Conservation (phyloP, 2,797 vertebrate genomes). For the Cirrhinus molitorella region DNA sequence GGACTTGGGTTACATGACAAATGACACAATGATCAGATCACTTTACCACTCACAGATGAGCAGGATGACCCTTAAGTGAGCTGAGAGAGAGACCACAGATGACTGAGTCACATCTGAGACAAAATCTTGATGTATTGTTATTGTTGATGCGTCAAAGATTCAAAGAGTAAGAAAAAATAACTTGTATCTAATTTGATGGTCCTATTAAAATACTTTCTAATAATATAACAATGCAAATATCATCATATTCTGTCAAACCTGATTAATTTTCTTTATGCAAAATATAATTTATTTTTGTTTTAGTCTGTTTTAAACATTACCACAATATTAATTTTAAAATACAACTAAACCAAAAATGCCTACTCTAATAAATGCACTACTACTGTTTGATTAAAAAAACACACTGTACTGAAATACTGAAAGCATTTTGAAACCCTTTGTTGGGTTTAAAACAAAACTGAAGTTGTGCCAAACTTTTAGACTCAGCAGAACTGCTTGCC, state of each 20-base stretch:
- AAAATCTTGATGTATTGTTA: constrained; percentile 21
- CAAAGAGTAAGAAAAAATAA: background rate
- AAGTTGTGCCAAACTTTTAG: background rate
- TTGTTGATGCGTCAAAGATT: background rate
- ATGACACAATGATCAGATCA: constrained; percentile 73
- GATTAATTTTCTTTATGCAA: background rate
- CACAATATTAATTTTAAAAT: no score
- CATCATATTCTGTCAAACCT: no score
- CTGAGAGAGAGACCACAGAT: constrained; percentile 70
- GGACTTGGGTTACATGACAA: constrained; percentile 81
- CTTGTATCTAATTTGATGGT: background rate
- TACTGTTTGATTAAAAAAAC: background rate
- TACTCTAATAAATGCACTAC: background rate
- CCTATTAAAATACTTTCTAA: background rate
- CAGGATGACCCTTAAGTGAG: constrained; percentile 82
- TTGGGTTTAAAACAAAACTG: constrained; percentile 11
- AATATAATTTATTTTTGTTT: background rate
- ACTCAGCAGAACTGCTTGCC: constrained; percentile 38
- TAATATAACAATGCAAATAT: background rate
- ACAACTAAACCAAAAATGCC: background rate
- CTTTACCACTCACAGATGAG: constrained; percentile 87
- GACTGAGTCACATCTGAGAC: constrained; percentile 1
- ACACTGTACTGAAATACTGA: background rate
- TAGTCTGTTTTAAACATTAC: no score
- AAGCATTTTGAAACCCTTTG: background rate